These are phyloP conservation scores for Azemiops feae DNA, from an alignment of 2,113 vertebrate species.

Conservation along the genomic window DNA sequence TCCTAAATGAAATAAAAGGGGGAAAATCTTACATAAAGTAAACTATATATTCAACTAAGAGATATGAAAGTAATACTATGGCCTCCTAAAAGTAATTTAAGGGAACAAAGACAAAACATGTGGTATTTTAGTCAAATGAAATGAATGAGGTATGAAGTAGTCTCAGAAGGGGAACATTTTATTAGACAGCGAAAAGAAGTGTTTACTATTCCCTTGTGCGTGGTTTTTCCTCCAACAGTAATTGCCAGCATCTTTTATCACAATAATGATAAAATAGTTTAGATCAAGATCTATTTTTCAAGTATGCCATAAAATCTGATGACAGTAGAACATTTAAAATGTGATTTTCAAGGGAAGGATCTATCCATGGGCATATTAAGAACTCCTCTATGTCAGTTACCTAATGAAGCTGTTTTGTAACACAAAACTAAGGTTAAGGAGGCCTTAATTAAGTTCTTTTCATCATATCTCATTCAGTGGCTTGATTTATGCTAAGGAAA, in stretches of 20 bases:
- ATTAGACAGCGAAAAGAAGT: neutral
- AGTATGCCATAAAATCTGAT: neutral
- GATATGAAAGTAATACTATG: neutral
- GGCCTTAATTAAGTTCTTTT: neutral
- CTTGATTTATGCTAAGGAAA: neutral
- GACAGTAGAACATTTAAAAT: neutral
- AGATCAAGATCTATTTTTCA: neutral
- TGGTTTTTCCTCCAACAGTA: neutral
- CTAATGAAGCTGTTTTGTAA: neutral
- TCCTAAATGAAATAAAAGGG: neutral
- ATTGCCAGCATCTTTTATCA: neutral
- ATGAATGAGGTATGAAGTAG: neutral
- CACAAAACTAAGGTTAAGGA: neutral
- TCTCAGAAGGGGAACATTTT: neutral
- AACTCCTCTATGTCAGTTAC: neutral
- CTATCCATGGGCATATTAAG: neutral
- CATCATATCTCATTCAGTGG: neutral
- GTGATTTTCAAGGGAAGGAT: neutral
- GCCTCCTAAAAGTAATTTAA: neutral
- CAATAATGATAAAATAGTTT: neutral
- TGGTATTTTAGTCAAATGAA: neutral
- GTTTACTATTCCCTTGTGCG: neutral
- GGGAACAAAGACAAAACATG: neutral
- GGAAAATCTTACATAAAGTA: neutral
- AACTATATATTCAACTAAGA: neutral